A percentile compares a stretch with the other conserved stretches of the same genome.
Conservation (phyloP, 2,113 vertebrate species). For the Pterophyllum scalare region DNA sequence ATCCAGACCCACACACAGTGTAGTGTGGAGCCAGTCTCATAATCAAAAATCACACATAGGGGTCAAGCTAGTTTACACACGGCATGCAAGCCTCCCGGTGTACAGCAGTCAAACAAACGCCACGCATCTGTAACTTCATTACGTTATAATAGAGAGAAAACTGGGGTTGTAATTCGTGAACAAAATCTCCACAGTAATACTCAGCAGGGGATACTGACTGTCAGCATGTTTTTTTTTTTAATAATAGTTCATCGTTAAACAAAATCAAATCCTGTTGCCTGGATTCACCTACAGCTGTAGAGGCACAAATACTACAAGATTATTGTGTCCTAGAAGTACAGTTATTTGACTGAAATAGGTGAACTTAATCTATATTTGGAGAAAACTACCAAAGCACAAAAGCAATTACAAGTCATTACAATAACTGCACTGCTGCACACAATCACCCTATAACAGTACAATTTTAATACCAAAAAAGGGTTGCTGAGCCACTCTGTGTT, state of each 20-base stretch:
- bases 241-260: background rate
- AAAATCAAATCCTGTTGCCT: background rate
- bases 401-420: background rate
- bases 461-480: background rate
- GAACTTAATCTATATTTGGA: background rate
- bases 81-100: constrained; percentile 3
- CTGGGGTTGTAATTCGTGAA: background rate
- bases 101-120: constrained; percentile 28
- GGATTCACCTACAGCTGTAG: background rate
- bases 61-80: constrained; percentile 16
- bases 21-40: background rate
- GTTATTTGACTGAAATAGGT: background rate
- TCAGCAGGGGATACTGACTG: background rate
- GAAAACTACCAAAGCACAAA: background rate
- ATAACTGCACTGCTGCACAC: background rate
- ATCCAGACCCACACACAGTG: background rate
- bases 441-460: background rate
- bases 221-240: background rate
- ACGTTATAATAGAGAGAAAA: background rate
- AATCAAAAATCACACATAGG: background rate
- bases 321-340: background rate
- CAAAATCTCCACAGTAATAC: background rate
- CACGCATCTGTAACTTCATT: background rate
- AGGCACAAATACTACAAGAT: background rate
- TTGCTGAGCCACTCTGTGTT: background rate